These are phyloP conservation scores for Maconellicoccus hirsutus DNA, from an alignment of 1,140 invertebrate genomes.

Conservation along the genomic window DNA sequence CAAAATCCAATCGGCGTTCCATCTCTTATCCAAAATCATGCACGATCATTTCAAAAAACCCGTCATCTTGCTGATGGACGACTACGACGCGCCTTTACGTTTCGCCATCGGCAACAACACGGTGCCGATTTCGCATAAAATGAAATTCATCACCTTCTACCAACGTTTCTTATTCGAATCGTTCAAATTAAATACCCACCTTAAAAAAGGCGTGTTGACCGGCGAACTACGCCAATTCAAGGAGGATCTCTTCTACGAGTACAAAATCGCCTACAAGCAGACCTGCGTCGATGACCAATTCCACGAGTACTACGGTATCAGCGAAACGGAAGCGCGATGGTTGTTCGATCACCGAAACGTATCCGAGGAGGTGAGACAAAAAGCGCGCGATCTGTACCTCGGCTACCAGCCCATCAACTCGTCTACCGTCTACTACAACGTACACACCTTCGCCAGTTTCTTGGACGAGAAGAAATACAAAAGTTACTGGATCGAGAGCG, in stretches of 20 bases:
- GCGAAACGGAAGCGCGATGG: not conserved
- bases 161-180: not conserved
- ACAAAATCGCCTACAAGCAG: not conserved
- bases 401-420: not conserved
- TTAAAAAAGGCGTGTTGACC: not conserved
- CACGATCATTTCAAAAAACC: not conserved
- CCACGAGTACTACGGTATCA: not conserved
- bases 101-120: not conserved
- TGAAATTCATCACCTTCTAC: not conserved
- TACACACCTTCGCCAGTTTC: not conserved
- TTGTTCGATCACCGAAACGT: not conserved
- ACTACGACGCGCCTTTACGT: not conserved
- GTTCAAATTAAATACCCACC: not conserved
- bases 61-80: not conserved
- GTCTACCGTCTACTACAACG: not conserved
- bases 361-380: not conserved
- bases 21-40: not conserved
- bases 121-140: not conserved
- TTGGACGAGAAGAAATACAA: not conserved
- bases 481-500: not conserved
- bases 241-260: not conserved
- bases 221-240: not conserved
- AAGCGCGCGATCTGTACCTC: not conserved
- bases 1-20: not conserved
- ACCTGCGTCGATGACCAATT: not conserved